A percentile compares a stretch with the other conserved stretches of the same genome.
Conservation (phyloP, 2,797 vertebrate genomes). For the Crax fasciolata region DNA sequence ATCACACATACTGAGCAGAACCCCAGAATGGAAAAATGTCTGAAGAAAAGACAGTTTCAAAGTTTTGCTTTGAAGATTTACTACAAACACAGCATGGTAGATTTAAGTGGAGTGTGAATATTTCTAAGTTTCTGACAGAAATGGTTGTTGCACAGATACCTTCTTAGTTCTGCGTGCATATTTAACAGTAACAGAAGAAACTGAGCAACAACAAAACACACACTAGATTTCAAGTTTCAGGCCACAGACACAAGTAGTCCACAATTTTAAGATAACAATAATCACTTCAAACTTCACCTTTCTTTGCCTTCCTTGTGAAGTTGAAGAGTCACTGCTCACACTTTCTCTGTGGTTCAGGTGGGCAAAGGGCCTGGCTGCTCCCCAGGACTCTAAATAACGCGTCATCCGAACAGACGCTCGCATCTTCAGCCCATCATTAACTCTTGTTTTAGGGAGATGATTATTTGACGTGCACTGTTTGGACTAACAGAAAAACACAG, state of each 20-base stretch:
- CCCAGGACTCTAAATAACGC: conserved; percentile 97
- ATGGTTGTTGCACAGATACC: not conserved
- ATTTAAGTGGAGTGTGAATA: not conserved
- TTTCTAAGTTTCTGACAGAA: not conserved
- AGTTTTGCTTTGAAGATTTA: not conserved
- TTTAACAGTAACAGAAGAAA: not conserved
- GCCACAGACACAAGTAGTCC: accelerated
- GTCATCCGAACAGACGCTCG: conserved; percentile 96
- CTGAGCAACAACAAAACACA: not conserved
- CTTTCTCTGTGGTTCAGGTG: conserved; percentile 94
- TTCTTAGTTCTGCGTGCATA: accelerated
- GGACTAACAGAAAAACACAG: conserved; percentile 79
- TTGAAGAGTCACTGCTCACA: conserved; percentile 85
- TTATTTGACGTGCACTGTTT: conserved; percentile 84
- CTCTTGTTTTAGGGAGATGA: conserved; percentile 85
- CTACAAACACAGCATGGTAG: accelerated
- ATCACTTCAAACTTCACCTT: conserved; percentile 81
- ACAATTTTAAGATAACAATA: accelerated
- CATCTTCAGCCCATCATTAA: conserved; percentile 94
- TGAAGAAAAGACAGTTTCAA: not conserved
- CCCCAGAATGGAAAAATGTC: not conserved
- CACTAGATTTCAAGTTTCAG: not conserved
- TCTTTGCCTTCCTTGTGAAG: conserved; percentile 84
- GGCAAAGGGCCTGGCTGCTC: conserved; percentile 95
- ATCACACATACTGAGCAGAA: not conserved